Evolutionary conservation across 2,888 invertebrate genomes (phyloP).

Genomic region (Petrolisthes manimaculis): DNA sequence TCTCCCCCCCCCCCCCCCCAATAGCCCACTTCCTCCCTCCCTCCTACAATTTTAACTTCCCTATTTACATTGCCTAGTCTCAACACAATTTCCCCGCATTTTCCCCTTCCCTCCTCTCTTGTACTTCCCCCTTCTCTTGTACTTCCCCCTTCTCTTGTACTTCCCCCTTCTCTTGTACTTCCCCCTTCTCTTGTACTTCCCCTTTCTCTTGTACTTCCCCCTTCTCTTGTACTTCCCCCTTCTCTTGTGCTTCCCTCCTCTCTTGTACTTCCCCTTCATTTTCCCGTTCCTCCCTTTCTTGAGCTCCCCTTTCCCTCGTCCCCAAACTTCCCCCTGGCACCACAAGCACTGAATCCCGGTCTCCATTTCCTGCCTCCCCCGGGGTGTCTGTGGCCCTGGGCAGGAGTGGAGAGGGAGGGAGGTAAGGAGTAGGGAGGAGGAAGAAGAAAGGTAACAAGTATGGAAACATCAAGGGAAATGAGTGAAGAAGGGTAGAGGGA

Average conservation of each 20-base stretch:
- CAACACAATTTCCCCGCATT: not conserved
- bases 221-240: not conserved
- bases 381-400: too few species aligned
- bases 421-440: not conserved
- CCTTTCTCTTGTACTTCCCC: slow-evolving; percentile 1
- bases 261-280: too few species aligned
- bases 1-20: not conserved
- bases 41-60: not conserved
- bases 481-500: not conserved
- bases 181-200: not conserved
- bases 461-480: not conserved
- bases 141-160: not conserved
- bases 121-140: not conserved
- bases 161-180: not conserved
- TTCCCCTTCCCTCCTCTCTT: not conserved
- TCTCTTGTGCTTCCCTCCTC: not conserved
- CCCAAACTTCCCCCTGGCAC: not conserved
- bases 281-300: too few species aligned
- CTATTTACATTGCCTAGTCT: not conserved
- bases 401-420: not conserved
- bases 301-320: not conserved
- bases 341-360: too few species aligned
- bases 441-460: not conserved
- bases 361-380: too few species aligned
- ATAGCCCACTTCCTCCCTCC: not conserved